Conservation (phyloP, 2,113 vertebrate genomes). For the Ursus arctos region DNA sequence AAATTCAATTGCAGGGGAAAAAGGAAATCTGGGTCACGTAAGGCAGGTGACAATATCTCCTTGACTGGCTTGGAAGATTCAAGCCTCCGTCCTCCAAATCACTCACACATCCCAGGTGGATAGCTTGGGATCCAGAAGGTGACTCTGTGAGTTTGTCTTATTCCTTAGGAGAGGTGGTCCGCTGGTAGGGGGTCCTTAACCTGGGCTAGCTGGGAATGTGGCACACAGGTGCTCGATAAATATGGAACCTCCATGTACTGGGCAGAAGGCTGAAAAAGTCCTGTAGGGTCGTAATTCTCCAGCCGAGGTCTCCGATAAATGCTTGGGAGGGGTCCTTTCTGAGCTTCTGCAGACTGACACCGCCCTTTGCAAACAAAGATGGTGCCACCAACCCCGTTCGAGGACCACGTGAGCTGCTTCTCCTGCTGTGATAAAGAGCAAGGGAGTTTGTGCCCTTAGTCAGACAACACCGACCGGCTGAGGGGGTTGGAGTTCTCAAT, state of each 20-base stretch:
- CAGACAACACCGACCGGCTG: too few relatives aligned
- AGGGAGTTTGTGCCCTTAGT: background rate
- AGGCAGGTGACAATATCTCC: background rate
- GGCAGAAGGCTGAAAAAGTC: background rate
- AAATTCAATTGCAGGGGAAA: background rate
- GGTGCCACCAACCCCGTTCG: background rate
- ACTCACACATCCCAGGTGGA: background rate
- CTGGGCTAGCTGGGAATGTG: accelerated
- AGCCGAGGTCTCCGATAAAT: background rate
- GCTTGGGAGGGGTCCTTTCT: background rate
- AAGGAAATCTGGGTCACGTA: background rate
- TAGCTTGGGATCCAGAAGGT: background rate
- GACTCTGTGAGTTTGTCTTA: background rate
- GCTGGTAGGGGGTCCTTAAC: background rate
- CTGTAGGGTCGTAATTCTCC: background rate
- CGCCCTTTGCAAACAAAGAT: background rate
- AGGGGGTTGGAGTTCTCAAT: background rate
- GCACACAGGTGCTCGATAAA: background rate
- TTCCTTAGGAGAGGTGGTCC: background rate
- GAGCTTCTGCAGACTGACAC: background rate
- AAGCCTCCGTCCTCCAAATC: background rate
- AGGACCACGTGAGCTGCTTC: accelerated
- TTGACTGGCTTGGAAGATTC: too few relatives aligned
- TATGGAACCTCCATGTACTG: accelerated
- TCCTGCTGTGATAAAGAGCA: background rate